Percentiles rank a stretch among this genome's conserved stretches.
Evolutionary conservation across 35 echinoderm and acorn worm genomes (phyloP).

Genomic region (Nesometra sesokonis): DNA sequence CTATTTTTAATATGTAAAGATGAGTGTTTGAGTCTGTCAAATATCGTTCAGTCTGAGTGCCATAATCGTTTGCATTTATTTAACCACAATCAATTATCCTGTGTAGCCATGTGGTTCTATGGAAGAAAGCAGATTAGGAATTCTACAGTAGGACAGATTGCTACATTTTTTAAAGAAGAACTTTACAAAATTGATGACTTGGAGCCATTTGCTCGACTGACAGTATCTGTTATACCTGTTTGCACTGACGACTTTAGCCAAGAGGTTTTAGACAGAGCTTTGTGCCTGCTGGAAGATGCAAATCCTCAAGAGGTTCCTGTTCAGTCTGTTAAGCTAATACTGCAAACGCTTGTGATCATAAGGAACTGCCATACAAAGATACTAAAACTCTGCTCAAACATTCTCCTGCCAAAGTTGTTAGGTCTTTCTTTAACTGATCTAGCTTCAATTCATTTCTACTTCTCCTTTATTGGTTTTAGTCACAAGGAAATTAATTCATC

Average conservation of each 20-base stretch:
- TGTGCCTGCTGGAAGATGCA: neutral
- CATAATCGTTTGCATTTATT: neutral
- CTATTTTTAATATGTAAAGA: neutral
- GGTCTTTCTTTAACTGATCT: neutral
- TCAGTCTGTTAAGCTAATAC: neutral
- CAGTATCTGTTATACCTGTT: neutral
- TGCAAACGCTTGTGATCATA: neutral
- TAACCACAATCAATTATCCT: neutral
- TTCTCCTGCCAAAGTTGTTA: neutral
- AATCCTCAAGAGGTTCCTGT: neutral
- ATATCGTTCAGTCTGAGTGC: neutral
- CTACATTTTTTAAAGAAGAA: neutral
- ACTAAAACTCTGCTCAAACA: neutral
- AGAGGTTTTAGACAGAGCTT: neutral
- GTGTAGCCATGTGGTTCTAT: neutral
- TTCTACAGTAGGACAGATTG: neutral
- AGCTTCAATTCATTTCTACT: neutral
- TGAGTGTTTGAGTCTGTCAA: neutral
- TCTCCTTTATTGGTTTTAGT: neutral
- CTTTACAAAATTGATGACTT: neutral
- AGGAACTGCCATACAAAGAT: neutral
- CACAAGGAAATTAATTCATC: neutral
- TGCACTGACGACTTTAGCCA: neutral
- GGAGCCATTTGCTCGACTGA: neutral
- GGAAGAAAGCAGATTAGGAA: neutral